Evolutionary conservation across 2,797 vertebrate species (phyloP), one percentile per base, ranked within the genome.

Genomic region (Chloroceryle amazona): DNA sequence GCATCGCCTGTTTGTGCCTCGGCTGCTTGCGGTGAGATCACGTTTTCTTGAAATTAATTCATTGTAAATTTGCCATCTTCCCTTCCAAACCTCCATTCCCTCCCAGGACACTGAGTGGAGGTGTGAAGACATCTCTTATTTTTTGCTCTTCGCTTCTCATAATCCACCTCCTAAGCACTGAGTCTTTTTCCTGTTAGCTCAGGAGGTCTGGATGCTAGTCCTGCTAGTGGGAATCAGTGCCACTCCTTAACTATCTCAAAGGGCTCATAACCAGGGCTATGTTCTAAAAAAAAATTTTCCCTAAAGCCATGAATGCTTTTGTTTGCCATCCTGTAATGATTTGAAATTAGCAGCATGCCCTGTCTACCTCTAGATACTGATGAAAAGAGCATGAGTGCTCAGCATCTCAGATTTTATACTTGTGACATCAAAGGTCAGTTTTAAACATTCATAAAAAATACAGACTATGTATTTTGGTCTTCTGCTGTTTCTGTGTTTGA

Each of bases 1-100:
- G 97, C 99, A 99, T 98, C 99, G 99, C 42, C 99, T 99, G 83
- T 99, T 99, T 97, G 99, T 99, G 90, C 99, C 99, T 95, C 99
- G 98, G 94, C 99, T 99, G 93, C 98, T 99, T 97, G 99, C 99
- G 99, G 99, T 99, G 99, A 99, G 98, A 97, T 94, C 86, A 62
- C 74, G 26, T 98, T 98, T 96, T 84, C 92, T 93, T 98, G 90
- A 89, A 54, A 96, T 96, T 87, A 72, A 91, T 96, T 87, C 61
- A 7, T 76, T 90, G 93, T 29, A 17, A 91, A 76, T 90, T 90
- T 96, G 68, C 94, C 81, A n/a, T 58, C 79, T 81, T 93, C 67
- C 62, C 54, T 84, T 70, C 58, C 76, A 65, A 0, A 73, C 66
- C 86, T 88, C 17, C 62, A 75, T 67, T 71, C 35, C 57, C 68